Evolutionary conservation across 2,888 invertebrate genomes (phyloP).

Genomic region (Dione vanillae): DNA sequence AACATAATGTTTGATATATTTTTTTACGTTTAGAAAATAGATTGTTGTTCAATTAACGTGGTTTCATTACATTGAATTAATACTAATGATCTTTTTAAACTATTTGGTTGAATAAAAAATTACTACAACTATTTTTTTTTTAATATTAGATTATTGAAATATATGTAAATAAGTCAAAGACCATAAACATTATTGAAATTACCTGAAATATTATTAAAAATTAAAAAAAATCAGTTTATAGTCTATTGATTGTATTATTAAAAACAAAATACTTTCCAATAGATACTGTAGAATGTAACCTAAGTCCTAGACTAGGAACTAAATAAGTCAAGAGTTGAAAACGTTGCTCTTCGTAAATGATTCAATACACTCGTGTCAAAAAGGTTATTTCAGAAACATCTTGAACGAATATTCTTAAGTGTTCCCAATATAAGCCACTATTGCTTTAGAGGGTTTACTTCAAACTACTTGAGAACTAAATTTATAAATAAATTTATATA

Average conservation of each 20-base stretch:
- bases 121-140: too few relatives aligned
- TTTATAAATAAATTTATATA: neutral
- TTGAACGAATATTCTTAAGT: conserved; percentile 37
- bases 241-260: too few relatives aligned
- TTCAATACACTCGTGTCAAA: conserved; percentile 34
- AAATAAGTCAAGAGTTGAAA: neutral
- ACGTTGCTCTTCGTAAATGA: conserved; percentile 30
- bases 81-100: too few relatives aligned
- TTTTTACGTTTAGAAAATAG: neutral
- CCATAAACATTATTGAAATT: too few relatives aligned
- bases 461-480: conserved; percentile 8
- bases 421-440: conserved; percentile 33
- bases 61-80: too few relatives aligned
- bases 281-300: neutral
- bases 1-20: neutral
- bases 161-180: too few relatives aligned
- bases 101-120: too few relatives aligned
- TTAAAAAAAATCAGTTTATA: too few relatives aligned
- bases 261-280: too few relatives aligned
- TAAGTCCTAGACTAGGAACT: conserved; percentile 15
- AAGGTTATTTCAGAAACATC: conserved; percentile 38
- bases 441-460: conserved; percentile 13
- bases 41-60: neutral
- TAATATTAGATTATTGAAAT: too few relatives aligned
- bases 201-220: too few relatives aligned